A percentile compares a stretch with the other conserved stretches of the same genome.
These are phyloP conservation scores for Artemia sp. DNA, from an alignment of 2,888 invertebrate species.

Conservation along the genomic window DNA sequence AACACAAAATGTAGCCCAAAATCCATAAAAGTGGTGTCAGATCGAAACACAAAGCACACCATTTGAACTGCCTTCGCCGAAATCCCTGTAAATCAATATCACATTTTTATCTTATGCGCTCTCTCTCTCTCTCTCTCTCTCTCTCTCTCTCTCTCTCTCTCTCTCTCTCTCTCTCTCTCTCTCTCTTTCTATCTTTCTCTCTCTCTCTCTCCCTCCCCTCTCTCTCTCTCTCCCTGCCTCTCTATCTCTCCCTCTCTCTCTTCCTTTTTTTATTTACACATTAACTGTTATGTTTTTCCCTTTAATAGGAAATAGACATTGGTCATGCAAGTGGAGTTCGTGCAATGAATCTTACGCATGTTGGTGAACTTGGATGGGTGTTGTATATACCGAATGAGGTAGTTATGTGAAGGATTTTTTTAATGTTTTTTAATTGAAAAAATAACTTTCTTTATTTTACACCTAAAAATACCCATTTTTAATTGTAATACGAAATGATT, in stretches of 20 bases:
- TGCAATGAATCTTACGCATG: conserved; percentile 89
- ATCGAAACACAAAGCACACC: too few species aligned
- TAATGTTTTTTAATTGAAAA: too few species aligned
- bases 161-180: neutral
- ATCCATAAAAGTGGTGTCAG: too few species aligned
- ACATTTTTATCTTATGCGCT: neutral
- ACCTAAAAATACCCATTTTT: too few species aligned
- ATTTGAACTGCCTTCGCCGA: too few species aligned
- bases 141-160: too few species aligned
- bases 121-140: neutral
- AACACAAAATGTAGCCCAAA: too few species aligned
- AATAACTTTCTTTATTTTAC: too few species aligned
- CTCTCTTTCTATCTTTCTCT: conserved; percentile 14
- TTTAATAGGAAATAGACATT: conserved; percentile 54
- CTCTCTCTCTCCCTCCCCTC: too few species aligned
- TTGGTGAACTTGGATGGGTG: conserved; percentile 94
- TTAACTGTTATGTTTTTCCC: conserved; percentile 15
- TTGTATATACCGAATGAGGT: conserved; percentile 97
- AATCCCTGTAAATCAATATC: too few species aligned
- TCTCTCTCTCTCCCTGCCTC: too few species aligned
- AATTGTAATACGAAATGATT: too few species aligned
- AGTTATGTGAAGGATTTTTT: conserved; percentile 22
- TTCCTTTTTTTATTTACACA: neutral
- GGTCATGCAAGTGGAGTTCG: conserved; percentile 83
- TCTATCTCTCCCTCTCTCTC: neutral